phyloP scores from a whole-genome alignment of 2,113 vertebrate genomes.

The Dolichallabes microphthalmus region DNA sequence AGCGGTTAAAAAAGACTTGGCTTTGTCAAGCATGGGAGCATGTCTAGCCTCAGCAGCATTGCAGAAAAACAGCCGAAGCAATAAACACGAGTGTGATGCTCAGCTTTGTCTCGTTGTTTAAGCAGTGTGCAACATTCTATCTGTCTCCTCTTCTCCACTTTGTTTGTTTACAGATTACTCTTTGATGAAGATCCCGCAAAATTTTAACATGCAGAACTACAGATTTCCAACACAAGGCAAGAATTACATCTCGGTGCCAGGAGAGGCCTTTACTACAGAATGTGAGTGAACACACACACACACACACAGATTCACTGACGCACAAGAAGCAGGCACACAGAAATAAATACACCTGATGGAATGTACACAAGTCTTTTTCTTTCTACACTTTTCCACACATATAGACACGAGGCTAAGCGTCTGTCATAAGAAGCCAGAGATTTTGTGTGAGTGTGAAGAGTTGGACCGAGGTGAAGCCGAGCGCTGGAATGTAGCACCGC shows the following conservation, averaged over 20 bases:
- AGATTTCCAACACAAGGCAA: slow-evolving; percentile 86
- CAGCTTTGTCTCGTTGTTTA: neutral
- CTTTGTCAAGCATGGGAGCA: no score
- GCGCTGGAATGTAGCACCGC: slow-evolving; percentile 18
- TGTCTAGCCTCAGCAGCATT: neutral
- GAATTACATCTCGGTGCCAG: slow-evolving; percentile 87
- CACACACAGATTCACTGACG: neutral
- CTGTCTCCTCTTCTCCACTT: slow-evolving; percentile 2
- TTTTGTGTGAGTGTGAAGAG: slow-evolving; percentile 10
- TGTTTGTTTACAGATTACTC: slow-evolving; percentile 77
- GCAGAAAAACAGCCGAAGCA: neutral
- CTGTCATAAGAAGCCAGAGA: neutral
- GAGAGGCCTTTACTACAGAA: slow-evolving; percentile 79
- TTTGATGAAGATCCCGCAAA: slow-evolving; percentile 76
- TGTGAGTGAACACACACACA: slow-evolving; percentile 71
- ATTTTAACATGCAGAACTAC: slow-evolving; percentile 76
- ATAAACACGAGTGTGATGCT: neutral
- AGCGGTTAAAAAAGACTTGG: no score
- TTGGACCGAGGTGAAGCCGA: neutral
- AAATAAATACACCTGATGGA: neutral
- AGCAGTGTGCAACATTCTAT: neutral
- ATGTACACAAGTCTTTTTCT: neutral
- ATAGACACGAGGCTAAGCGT: neutral
- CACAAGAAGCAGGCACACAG: neutral
- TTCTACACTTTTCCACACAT: neutral